Percentiles rank a stretch among this genome's conserved stretches.
Evolutionary conservation across 2,888 invertebrate genomes (phyloP).

Genomic region (Opisthograptis luteolata): DNA sequence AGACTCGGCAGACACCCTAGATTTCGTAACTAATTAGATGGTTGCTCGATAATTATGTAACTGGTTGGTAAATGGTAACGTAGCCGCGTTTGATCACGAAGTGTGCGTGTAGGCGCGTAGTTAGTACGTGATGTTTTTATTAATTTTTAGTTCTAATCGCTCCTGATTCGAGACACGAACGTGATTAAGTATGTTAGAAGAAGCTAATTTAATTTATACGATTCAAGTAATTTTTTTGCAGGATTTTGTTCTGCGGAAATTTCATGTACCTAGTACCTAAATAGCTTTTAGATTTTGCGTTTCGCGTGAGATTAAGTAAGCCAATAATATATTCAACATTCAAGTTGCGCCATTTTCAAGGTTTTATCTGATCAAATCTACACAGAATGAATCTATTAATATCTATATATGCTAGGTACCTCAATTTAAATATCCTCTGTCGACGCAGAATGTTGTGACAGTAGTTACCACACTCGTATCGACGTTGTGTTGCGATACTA

Average conservation of each 20-base stretch:
- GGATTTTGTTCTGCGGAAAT: not conserved
- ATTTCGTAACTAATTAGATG: too few relatives aligned
- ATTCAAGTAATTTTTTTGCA: slow-evolving; percentile 1
- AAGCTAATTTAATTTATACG: slow-evolving; percentile 2
- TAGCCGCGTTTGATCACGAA: slow-evolving; percentile 15
- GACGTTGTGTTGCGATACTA: too few relatives aligned
- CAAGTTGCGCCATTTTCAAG: not conserved
- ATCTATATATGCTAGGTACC: too few relatives aligned
- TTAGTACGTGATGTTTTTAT: slow-evolving; percentile 25
- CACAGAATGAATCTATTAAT: too few relatives aligned
- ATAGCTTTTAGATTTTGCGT: too few relatives aligned
- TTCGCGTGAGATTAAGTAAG: too few relatives aligned
- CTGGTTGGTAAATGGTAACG: not conserved
- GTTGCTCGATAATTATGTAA: not conserved
- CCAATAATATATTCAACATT: not conserved
- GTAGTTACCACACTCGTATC: too few relatives aligned
- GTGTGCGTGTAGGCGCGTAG: slow-evolving; percentile 5
- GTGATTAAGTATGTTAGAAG: slow-evolving; percentile 8
- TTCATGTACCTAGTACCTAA: not conserved
- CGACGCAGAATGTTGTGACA: too few relatives aligned
- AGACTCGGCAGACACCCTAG: too few relatives aligned
- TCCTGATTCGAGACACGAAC: slow-evolving; percentile 10
- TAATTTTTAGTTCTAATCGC: slow-evolving; percentile 12
- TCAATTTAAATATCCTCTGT: too few relatives aligned
- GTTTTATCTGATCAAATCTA: too few relatives aligned